phyloP scores from a whole-genome alignment of 2,888 invertebrate genomes.

The Lomographa bimaculata region DNA sequence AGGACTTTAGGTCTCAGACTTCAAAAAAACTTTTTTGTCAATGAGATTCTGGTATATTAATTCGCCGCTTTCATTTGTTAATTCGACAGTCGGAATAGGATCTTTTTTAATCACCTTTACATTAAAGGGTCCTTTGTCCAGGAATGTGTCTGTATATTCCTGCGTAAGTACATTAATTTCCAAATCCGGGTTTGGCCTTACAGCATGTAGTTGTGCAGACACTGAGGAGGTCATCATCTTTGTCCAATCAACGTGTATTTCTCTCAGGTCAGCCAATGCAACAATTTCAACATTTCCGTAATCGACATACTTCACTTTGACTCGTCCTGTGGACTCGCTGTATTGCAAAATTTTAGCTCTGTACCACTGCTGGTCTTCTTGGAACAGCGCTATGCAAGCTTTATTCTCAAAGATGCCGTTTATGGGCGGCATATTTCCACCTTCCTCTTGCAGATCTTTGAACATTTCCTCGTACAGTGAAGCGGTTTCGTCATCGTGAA shows the following conservation, averaged over 20 bases:
- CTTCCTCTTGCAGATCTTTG: constrained; percentile 73
- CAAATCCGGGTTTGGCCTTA: constrained; percentile 54
- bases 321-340: constrained; percentile 59
- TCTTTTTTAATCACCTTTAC: constrained; percentile 52
- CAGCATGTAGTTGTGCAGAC: constrained; percentile 70
- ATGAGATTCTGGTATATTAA: constrained; percentile 59
- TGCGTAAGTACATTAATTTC: constrained; percentile 53
- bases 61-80: constrained; percentile 50
- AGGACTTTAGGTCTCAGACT: constrained; percentile 21
- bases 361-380: constrained; percentile 87
- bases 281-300: constrained; percentile 87
- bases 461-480: constrained; percentile 74
- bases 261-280: constrained; percentile 65
- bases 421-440: constrained; percentile 64
- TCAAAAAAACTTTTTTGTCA: constrained; percentile 40
- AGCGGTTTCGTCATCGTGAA: constrained; percentile 63
- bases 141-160: constrained; percentile 49
- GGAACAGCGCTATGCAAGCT: constrained; percentile 86
- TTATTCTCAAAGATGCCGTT: constrained; percentile 70
- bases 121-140: constrained; percentile 60
- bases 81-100: constrained; percentile 52
- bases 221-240: constrained; percentile 78
- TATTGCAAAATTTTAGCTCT: constrained; percentile 85
- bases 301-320: constrained; percentile 89
- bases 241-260: constrained; percentile 75